Percentiles rank a stretch among this genome's conserved stretches.
Conservation (phyloP, 2,797 vertebrate genomes). For the Chelon auratus region DNA sequence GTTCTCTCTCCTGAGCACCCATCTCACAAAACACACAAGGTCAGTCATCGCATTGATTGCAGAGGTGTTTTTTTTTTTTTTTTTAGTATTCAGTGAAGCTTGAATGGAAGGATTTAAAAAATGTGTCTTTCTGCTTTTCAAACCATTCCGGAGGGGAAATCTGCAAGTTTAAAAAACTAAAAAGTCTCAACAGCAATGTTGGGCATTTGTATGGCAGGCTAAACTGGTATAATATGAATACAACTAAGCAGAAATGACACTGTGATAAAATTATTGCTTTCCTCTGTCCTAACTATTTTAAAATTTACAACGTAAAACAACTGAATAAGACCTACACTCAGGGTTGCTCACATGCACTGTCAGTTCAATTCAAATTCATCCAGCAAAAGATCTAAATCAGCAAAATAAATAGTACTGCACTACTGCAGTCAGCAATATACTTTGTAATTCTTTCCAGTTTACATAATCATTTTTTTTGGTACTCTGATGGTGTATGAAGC, state of each 20-base stretch:
- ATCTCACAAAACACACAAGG: constrained; percentile 60
- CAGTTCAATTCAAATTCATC: too few relatives aligned
- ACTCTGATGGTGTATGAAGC: background rate
- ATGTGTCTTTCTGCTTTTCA: constrained; percentile 59
- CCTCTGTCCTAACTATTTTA: too few relatives aligned
- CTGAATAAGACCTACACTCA: too few relatives aligned
- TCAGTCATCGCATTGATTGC: constrained; percentile 66
- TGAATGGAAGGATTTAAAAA: constrained; percentile 64
- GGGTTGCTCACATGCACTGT: too few relatives aligned
- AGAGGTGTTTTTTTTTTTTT: constrained; percentile 58
- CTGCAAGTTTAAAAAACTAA: constrained; percentile 33
- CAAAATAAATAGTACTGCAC: background rate
- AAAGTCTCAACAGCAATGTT: constrained; percentile 15
- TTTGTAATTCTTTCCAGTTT: background rate
- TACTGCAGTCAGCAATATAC: background rate
- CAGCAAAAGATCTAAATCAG: background rate
- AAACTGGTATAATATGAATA: background rate
- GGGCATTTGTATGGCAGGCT: constrained; percentile 12
- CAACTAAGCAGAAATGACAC: background rate
- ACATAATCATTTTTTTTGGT: background rate
- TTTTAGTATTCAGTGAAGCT: constrained; percentile 62
- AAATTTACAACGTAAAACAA: too few relatives aligned
- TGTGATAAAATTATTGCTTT: background rate
- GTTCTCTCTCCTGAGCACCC: constrained; percentile 19
- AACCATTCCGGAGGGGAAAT: constrained; percentile 54